phyloP scores from a whole-genome alignment of 2,113 vertebrate species.

The Phycodurus eques region DNA sequence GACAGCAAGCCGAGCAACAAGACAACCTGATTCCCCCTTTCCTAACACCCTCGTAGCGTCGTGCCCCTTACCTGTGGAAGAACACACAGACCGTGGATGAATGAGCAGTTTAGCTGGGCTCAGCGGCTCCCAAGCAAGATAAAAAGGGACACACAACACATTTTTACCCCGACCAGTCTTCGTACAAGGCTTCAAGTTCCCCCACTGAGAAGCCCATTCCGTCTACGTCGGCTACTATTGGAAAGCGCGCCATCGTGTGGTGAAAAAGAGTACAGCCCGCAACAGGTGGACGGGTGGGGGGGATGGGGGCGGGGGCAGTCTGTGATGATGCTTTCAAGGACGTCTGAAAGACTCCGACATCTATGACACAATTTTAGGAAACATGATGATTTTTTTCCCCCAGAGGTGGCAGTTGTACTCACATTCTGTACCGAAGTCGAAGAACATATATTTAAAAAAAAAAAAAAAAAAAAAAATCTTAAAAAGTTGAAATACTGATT shows the following conservation, averaged over 20 bases:
- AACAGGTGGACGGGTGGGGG: slow-evolving; percentile 57
- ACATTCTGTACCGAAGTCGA: too few species aligned
- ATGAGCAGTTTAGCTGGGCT: slow-evolving; percentile 2
- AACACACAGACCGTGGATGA: slow-evolving; percentile 1
- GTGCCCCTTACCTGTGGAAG: slow-evolving; percentile 49
- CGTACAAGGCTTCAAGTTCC: slow-evolving; percentile 50
- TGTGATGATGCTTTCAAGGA: slow-evolving; percentile 3
- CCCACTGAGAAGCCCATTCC: slow-evolving; percentile 14
- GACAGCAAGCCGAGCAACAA: slow-evolving; percentile 9
- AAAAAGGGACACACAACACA: slow-evolving; percentile 28
- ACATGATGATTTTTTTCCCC: too few species aligned
- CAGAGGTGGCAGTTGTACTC: too few species aligned
- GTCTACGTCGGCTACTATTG: neutral
- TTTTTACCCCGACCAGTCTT: slow-evolving; percentile 25
- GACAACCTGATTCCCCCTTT: slow-evolving; percentile 5
- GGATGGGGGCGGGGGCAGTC: neutral
- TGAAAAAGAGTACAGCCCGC: neutral
- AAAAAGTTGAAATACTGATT: too few species aligned
- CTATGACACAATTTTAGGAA: neutral
- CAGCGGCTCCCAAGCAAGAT: slow-evolving; percentile 6
- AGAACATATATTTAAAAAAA: too few species aligned
- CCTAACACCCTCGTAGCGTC: neutral
- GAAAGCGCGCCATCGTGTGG: slow-evolving; percentile 60
- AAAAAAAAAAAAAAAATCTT: too few species aligned
- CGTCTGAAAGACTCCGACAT: neutral